phyloP scores from a whole-genome alignment of 2,113 vertebrate species.

The Hemiscyllium ocellatum region DNA sequence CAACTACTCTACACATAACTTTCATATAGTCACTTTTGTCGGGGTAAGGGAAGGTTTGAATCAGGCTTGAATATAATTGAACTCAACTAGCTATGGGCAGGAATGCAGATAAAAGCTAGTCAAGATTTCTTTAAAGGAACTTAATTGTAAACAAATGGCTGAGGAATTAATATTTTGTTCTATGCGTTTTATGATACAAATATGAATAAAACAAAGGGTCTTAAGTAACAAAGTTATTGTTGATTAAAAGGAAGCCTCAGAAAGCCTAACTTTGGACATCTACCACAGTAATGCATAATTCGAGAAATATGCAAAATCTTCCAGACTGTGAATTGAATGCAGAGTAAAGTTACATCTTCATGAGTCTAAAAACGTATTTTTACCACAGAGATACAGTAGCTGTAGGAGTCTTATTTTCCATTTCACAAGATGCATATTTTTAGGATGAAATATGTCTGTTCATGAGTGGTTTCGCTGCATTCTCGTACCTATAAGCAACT shows the following conservation, averaged over 20 bases:
- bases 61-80: not conserved
- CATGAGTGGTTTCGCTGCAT: not conserved
- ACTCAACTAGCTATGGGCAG: conserved; percentile 39
- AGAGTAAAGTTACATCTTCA: not conserved
- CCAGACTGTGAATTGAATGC: not conserved
- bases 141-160: not conserved
- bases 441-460: not conserved
- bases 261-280: not conserved
- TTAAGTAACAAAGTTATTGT: not conserved
- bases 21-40: conserved; percentile 41
- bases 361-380: not conserved
- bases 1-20: conserved; percentile 51
- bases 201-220: not conserved
- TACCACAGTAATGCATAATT: not conserved
- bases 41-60: not conserved
- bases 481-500: not conserved
- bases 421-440: not conserved
- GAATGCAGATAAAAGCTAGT: conserved; percentile 46
- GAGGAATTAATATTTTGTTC: not conserved
- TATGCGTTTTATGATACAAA: not conserved
- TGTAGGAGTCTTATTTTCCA: not conserved
- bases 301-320: not conserved
- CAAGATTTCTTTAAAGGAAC: not conserved
- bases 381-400: not conserved
- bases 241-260: not conserved